These are phyloP conservation scores for Eremophila alpestris DNA, from an alignment of 2,797 vertebrate species.

Conservation along the genomic window DNA sequence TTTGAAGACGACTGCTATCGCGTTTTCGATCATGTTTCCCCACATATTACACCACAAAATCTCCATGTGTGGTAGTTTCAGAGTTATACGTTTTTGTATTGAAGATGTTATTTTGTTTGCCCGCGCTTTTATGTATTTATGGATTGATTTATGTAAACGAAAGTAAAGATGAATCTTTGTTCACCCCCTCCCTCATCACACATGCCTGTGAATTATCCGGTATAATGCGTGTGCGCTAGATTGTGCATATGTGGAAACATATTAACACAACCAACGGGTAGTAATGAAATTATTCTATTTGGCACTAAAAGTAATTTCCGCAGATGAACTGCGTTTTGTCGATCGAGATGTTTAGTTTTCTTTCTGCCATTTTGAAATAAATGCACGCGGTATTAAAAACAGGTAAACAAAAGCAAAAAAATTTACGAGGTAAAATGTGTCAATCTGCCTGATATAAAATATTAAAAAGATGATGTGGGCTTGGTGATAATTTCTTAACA, in stretches of 20 bases:
- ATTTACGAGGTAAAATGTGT: neutral
- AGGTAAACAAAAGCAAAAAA: neutral
- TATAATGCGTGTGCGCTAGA: neutral
- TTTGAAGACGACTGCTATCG: conserved; percentile 19
- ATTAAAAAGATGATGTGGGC: neutral
- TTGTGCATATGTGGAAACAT: neutral
- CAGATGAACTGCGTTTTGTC: fast-evolving
- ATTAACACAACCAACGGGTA: neutral
- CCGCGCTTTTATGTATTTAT: neutral
- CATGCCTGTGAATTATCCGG: conserved; percentile 18
- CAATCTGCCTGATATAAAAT: neutral
- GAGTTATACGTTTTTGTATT: conserved; percentile 18
- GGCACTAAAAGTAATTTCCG: neutral
- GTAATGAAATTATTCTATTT: neutral
- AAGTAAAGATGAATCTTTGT: conserved; percentile 38
- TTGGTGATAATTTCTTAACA: neutral
- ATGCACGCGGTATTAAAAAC: neutral
- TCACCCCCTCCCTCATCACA: neutral
- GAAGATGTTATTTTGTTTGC: conserved; percentile 25
- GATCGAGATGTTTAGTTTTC: neutral
- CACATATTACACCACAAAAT: conserved; percentile 13
- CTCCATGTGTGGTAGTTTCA: conserved; percentile 54
- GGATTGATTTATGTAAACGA: conserved; percentile 40
- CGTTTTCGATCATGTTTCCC: conserved; percentile 34
- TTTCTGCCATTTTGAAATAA: conserved; percentile 39